phyloP scores from a whole-genome alignment of 2,113 vertebrate species.

The Chloropsis hardwickii region DNA sequence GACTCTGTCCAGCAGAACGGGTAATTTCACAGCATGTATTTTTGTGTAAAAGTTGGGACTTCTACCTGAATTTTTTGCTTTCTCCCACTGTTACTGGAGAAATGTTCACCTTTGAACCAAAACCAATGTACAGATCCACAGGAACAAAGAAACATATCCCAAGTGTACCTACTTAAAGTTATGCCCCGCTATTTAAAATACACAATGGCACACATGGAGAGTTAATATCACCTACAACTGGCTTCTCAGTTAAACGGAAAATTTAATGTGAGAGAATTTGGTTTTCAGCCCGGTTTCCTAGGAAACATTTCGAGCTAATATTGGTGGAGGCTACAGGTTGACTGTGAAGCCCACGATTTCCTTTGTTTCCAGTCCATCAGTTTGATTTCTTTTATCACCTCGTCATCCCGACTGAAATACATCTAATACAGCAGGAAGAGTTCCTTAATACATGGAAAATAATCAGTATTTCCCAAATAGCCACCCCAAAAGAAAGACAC shows the following conservation, averaged over 20 bases:
- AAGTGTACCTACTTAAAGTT: neutral
- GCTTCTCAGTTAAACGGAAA: conserved; percentile 11
- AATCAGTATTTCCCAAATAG: neutral
- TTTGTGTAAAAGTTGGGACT: neutral
- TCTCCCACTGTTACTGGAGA: neutral
- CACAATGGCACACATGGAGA: neutral
- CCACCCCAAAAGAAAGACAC: neutral
- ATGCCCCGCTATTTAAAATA: neutral
- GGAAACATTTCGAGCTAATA: conserved; percentile 25
- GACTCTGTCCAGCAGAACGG: neutral
- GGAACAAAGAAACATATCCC: neutral
- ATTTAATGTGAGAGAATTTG: neutral
- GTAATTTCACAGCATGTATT: neutral
- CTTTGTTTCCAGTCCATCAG: neutral
- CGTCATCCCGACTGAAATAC: neutral
- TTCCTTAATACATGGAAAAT: neutral
- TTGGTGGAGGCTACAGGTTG: neutral
- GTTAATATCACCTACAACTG: neutral
- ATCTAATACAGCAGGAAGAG: neutral
- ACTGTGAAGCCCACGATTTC: neutral
- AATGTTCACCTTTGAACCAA: neutral
- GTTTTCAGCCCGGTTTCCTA: conserved; percentile 22
- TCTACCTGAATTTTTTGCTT: neutral
- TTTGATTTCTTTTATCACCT: conserved; percentile 4
- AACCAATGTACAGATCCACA: neutral